phyloP scores from a whole-genome alignment of 1,140 invertebrate species.

The Rhagoletis pomonella region DNA sequence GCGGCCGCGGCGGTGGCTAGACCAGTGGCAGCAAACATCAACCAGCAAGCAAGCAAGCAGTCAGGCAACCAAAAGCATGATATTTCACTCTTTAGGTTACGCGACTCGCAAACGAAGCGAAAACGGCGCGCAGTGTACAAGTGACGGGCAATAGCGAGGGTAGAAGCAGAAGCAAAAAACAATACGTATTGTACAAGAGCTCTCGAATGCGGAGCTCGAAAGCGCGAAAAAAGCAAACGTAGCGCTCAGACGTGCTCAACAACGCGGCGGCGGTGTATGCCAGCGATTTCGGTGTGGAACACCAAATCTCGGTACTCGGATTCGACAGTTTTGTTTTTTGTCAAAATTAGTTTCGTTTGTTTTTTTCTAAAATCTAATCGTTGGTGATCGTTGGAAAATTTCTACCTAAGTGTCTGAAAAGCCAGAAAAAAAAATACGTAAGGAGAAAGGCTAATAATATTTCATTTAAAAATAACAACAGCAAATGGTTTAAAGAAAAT shows the following conservation, averaged over 20 bases:
- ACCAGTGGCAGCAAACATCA: background rate
- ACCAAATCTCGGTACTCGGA: conserved; percentile 41
- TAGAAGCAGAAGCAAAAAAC: background rate
- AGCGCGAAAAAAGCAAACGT: conserved; percentile 39
- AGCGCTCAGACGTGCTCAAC: conserved; percentile 48
- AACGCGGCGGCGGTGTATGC: conserved; percentile 51
- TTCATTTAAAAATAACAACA: conserved; percentile 49
- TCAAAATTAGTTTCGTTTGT: conserved; percentile 6
- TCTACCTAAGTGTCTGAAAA: background rate
- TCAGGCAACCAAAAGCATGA: background rate
- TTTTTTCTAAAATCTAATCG: background rate
- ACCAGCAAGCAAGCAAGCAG: background rate
- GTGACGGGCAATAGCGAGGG: background rate
- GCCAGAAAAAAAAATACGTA: background rate
- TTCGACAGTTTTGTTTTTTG: conserved; percentile 23
- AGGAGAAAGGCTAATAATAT: background rate
- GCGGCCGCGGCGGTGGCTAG: background rate
- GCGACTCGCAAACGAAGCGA: conserved; percentile 17
- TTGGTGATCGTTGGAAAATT: conserved; percentile 16
- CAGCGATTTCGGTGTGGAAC: conserved; percentile 48
- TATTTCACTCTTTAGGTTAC: conserved; percentile 41
- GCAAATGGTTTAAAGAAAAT: background rate
- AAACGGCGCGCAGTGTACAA: background rate
- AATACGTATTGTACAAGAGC: background rate
- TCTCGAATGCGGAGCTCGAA: conserved; percentile 36